phyloP scores from a whole-genome alignment of 2,888 invertebrate genomes.

The Lissocephala sabroskyi region DNA sequence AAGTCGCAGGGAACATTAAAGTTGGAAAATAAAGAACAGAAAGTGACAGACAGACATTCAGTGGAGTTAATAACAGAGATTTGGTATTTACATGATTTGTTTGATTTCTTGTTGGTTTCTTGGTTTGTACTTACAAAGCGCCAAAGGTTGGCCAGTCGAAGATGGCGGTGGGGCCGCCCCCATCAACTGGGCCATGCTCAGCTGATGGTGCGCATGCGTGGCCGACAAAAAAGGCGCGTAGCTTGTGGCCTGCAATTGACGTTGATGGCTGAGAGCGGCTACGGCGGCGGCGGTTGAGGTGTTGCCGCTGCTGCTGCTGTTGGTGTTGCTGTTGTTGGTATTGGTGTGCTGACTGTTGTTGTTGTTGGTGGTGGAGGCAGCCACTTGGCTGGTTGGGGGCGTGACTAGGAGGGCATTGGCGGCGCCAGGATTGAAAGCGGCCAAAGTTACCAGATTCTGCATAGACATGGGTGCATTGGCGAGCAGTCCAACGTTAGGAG shows the following conservation, averaged over 20 bases:
- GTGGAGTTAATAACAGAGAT: background rate
- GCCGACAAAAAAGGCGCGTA: conserved; percentile 20
- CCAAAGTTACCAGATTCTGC: conserved; percentile 88
- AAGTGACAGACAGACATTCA: conserved; percentile 1
- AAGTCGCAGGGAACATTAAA: too few species aligned
- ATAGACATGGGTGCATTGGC: conserved; percentile 82
- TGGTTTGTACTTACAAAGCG: conserved; percentile 71
- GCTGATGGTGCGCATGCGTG: conserved; percentile 35
- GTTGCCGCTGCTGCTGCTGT: conserved; percentile 34
- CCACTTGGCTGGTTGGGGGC: conserved; percentile 71
- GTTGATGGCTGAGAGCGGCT: conserved; percentile 26
- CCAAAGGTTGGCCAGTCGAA: conserved; percentile 36
- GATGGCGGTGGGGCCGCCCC: conserved; percentile 49
- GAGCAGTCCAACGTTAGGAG: conserved; percentile 73
- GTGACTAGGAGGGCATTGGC: conserved; percentile 22
- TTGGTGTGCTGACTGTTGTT: conserved; percentile 38
- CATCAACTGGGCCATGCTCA: conserved; percentile 55
- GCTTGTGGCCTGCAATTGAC: conserved; percentile 21
- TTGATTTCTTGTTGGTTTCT: background rate
- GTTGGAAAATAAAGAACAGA: background rate
- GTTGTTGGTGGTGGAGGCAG: conserved; percentile 70
- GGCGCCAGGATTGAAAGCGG: conserved; percentile 68
- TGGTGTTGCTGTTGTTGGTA: conserved; percentile 63
- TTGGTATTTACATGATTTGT: background rate
- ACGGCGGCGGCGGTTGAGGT: conserved; percentile 23